Base-by-base conservation (phyloP, 2,113 vertebrate species). In the Eulemur macaco region DNA sequence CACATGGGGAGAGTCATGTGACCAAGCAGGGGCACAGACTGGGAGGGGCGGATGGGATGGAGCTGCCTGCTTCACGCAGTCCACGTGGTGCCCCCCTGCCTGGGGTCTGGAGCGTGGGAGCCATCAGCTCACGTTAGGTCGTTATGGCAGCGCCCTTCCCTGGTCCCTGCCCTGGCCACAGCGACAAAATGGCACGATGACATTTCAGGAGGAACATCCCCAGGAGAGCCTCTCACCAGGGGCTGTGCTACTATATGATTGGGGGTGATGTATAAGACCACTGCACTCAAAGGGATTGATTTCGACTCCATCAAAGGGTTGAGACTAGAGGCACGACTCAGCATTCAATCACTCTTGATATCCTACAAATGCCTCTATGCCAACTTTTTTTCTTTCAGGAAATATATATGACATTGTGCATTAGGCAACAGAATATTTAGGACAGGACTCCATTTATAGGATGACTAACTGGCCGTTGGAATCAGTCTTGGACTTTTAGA, bases 321-420 rank as follows among this genome's bases (percentile, higher is more conserved):
- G 29, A 25, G n/a, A 54, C 3, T 0, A 74, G 87, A 84, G 39
- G 17, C 8, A 1, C 0, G 14, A 60, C 27, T 69, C 27, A 39
- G 4, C 4, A 2, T 3, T 23, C 60, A 1, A 0, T 66, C 63
- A 29, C 4, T 17, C 18, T 18, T 5, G 6, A 52, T 2, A 4
- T 34, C 54, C 66, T 76, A n/a, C 31, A 25, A 27, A 50, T 6
- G 47, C 6, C 42, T 71, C 45, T 6, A 58, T 6, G 9, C 29
- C 9, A 45, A 13, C 0, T 2, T 1, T 54, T 27, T 93, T 31
- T n/a, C 25, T 60, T 54, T 76, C 27, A 12, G 56, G 68, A 86
- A 66, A 47, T 8, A 14, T 4, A 10, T 3, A 4, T 34, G 5
- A 14, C 20, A 2, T 5, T 82, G 37, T 6, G 6, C 8, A 6